These are phyloP conservation scores for Zaprionus inermis DNA, from an alignment of 1,140 invertebrate genomes.

Conservation along the genomic window DNA sequence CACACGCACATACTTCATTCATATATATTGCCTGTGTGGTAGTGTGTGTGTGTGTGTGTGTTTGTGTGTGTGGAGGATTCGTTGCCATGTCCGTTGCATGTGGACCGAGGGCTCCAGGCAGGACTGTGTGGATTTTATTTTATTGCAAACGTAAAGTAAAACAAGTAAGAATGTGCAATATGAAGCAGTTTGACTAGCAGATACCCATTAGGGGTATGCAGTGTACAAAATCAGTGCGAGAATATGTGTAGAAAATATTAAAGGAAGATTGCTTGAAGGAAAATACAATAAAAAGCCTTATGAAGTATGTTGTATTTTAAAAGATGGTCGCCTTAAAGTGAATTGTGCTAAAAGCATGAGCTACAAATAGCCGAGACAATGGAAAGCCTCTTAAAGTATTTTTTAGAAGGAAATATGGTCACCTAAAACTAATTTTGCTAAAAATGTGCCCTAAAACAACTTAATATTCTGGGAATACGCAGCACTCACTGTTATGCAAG, in stretches of 20 bases:
- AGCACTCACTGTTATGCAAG: too few relatives aligned
- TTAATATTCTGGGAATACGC: too few relatives aligned
- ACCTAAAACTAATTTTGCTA: not conserved
- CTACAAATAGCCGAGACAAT: not conserved
- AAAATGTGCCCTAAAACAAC: too few relatives aligned
- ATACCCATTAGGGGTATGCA: not conserved
- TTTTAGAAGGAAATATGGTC: not conserved
- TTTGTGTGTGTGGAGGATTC: constrained; percentile 40
- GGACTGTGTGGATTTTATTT: constrained; percentile 47
- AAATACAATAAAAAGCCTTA: not conserved
- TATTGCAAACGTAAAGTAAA: constrained; percentile 49
- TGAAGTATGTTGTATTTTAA: not conserved
- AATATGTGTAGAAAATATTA: not conserved
- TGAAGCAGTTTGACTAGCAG: not conserved
- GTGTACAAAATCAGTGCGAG: not conserved
- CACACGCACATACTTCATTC: constrained; percentile 43
- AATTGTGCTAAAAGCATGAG: not conserved
- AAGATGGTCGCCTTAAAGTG: too few relatives aligned
- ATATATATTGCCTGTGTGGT: constrained; percentile 22
- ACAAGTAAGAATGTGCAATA: not conserved
- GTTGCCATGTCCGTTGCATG: constrained; percentile 55
- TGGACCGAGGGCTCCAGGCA: constrained; percentile 22
- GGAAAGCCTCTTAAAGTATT: not conserved
- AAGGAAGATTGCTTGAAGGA: not conserved
- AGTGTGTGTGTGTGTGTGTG: constrained; percentile 40